Base-by-base conservation (phyloP, 1,140 invertebrate genomes). In the Nasonia longicornis region DNA sequence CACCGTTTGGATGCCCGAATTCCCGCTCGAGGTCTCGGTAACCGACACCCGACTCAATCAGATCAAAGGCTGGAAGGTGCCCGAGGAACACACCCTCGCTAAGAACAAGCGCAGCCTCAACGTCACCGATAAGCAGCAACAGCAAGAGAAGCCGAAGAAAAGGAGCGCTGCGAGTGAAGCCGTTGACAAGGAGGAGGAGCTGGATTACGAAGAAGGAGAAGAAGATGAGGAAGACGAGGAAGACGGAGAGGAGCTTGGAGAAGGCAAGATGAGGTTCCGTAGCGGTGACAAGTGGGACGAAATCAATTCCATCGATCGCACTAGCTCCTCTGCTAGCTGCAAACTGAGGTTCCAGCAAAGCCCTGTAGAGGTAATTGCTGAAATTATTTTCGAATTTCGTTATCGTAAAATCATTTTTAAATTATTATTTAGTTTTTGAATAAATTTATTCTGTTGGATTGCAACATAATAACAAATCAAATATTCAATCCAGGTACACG, bases 1-100 rank as follows among this genome's bases (percentile, higher is more conserved):
- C 88, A 96, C 95, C 11, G 97, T 99, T 0, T 99, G 98, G 98
- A 98, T 98, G 94, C 98, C 98, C 0, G 97, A 98, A 88, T 95
- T 98, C 85, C 96, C 97, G 0, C 90, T 99, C 64, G 97, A 98
- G 86, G 94, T 99, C 22, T 94, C 95, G 80, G 94, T 99, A 1
- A 94, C 95, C 2, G 98, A 99, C 90, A 94, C 94, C 70, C 94
- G 96, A 82, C 93, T 99, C 12, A 98, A 96, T 69, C 97, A 98
- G 89, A 95, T 99, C 81, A 97, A 97, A 91, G 93, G 93, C 45
- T 96, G 95, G 95, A 95, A 95, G 89, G 95, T 97, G 48, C 95
- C 96, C n/a, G 95, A 96, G 85, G 95, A 95, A 78, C 92, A 93
- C 85, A 87, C 90, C 66, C 88, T 92, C 1, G 79, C 88, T 0